Evolutionary conservation across 2,888 invertebrate species (phyloP), one percentile per base, ranked within the genome.

Genomic region (Sphaerophoria rueppellii): DNA sequence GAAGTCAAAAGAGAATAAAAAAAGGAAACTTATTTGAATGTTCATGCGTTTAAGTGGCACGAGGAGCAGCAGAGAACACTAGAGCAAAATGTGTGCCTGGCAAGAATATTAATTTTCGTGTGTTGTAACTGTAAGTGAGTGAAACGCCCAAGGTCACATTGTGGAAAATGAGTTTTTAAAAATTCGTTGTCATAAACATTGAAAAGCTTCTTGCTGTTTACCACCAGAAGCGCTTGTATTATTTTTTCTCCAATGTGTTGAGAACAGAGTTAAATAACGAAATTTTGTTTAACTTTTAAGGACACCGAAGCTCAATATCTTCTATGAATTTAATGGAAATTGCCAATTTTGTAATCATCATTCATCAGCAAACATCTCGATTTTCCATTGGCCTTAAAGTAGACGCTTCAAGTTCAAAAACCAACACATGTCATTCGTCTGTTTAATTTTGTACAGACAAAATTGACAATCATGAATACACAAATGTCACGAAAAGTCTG

Each of bases 91-190:
- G 37, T 65, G 58, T 76, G 65, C 65, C 55, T 61, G 58, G 52
- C 54, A 55, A 40, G 81, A 76, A 76, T 82, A 82, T 82, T 82
- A 82, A 82, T 82, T 82, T 72, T 61, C 54, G 37, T 40, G 9
- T 43, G 6, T 9, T 11, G 71, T 11, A 55, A 72, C 54, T 82
- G 76, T 74, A 60, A 72, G 52, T 9, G 71, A 63, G 54, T 9
- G 40, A 34, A 16, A 58, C 65, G 35, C 57, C 54, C 60, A 70
- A 70, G 80, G 80, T 75, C 69, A 57, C 43, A 57, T 52, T 54
- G 16, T 14, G 40, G 4, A 6, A 24, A 48, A n/a, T 24, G 50
- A 32, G 54, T 37, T 54, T 67, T 12, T 54, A 34, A 5, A 35
- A 3, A 11, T 6, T 63, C 34, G 57, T 32, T 63, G 72, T 67